phyloP scores from a whole-genome alignment of 2,113 vertebrate genomes.

The Dascyllus trimaculatus region DNA sequence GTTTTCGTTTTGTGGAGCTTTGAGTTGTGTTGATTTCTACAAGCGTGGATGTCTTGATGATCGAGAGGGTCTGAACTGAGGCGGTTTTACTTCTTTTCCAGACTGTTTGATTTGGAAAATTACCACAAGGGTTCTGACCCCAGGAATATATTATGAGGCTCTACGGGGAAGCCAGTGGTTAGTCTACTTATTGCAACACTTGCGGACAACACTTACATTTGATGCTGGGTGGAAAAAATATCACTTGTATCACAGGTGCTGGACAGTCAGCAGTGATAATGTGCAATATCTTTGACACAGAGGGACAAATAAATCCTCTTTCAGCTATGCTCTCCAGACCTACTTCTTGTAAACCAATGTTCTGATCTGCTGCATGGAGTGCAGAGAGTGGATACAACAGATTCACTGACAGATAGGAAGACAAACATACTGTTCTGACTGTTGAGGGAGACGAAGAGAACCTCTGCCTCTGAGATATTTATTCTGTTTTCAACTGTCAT shows the following conservation, averaged over 20 bases:
- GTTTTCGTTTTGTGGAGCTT: slow-evolving; percentile 11
- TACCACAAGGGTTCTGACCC: background rate
- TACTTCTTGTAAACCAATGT: background rate
- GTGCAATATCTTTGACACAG: background rate
- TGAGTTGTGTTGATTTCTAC: background rate
- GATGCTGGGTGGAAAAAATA: background rate
- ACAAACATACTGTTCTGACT: slow-evolving; percentile 17
- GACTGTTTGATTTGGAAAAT: slow-evolving; percentile 13
- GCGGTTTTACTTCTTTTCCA: background rate
- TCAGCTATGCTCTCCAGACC: background rate
- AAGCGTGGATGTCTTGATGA: background rate
- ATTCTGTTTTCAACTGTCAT: slow-evolving; percentile 21
- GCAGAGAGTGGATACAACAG: slow-evolving; percentile 35
- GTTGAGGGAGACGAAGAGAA: background rate
- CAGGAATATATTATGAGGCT: slow-evolving; percentile 26
- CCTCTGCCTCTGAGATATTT: background rate
- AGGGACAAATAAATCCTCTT: slow-evolving; percentile 14
- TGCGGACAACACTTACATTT: too few relatives aligned
- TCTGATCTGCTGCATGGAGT: slow-evolving; percentile 55
- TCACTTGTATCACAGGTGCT: background rate
- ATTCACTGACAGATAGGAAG: slow-evolving; percentile 46
- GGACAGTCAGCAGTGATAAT: slow-evolving; percentile 9
- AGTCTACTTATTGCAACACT: slow-evolving; percentile 2
- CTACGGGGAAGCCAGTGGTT: slow-evolving; percentile 2
- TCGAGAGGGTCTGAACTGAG: slow-evolving; percentile 13